Evolutionary conservation across 2,888 invertebrate species (phyloP).

Genomic region (Chironomus riparius): DNA sequence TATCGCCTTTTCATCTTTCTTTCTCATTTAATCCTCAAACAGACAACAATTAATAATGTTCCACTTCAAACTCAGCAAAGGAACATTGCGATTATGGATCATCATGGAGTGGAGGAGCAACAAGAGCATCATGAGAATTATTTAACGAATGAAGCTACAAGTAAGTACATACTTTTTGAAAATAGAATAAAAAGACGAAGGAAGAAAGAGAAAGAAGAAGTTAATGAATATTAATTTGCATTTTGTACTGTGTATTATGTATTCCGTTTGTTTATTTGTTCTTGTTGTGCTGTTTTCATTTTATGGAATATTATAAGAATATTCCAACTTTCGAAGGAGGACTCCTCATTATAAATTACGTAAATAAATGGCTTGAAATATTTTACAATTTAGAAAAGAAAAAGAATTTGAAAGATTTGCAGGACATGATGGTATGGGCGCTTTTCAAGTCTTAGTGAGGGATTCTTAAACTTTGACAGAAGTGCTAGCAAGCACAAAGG

Average conservation of each 20-base stretch:
- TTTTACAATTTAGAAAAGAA: background rate
- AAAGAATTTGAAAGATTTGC: background rate
- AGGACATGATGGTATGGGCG: no score
- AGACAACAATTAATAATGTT: constrained; percentile 14
- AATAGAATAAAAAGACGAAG: no score
- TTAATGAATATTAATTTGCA: constrained; percentile 25
- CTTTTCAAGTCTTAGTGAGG: no score
- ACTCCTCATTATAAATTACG: background rate
- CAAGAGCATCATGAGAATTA: background rate
- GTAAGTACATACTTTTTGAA: background rate
- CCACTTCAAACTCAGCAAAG: background rate
- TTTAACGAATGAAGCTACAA: constrained; percentile 16
- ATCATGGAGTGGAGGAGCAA: background rate
- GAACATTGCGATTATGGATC: constrained; percentile 13
- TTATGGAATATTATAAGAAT: no score
- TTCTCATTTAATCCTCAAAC: background rate
- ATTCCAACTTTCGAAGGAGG: no score
- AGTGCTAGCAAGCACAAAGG: no score
- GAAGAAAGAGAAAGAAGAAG: background rate
- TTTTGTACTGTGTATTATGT: background rate
- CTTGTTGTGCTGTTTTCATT: no score
- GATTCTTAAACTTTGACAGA: no score
- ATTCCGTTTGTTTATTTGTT: no score
- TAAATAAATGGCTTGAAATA: background rate
- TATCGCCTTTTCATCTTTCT: background rate